Base-by-base conservation (phyloP, 2,113 vertebrate species). In the Neolamprologus fasciatus region DNA sequence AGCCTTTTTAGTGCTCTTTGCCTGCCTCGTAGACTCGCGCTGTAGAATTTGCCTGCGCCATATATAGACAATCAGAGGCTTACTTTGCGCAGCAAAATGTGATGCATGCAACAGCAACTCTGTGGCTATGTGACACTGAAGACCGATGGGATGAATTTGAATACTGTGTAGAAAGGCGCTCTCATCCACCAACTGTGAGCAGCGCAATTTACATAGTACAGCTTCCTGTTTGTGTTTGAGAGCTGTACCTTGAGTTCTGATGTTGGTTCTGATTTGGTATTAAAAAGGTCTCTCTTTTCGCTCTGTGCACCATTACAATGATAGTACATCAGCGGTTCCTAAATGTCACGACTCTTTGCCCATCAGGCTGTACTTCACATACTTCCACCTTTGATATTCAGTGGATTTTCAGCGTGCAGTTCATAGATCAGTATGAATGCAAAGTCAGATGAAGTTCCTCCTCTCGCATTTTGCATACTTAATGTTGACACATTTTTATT, bases 11-110 rank as follows among this genome's bases (percentile, higher is more conserved):
- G 55, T 45, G 81, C 71, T 76, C 11, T 86, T 57, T 42, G 82
- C 40, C 86, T 86, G 85, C 85, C 85, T 85, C 28, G 9, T 63
- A 66, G 53, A 19, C 82, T 80, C 61, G 5, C 50, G 68, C 33
- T 50, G 71, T 83, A 81, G 50, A 84, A 47, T 45, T 21, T 40
- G 57, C 85, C 26, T 83, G 80, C 17, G 10, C 58, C 87, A 78
- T 86, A 84, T 90, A 89, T 89, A 82, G 86, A 87, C 84, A 83
- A 80, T 26, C 57, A n/a, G 12, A 31, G 28, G 45, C 68, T 80
- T 31, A 66, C 26, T 31, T 57, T 88, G 33, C 83, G 51, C 54
- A 85, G 45, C 61, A 81, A 85, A 83, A 47, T 71, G 42, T 81
- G 71, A 71, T 42, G 9, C 26, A 31, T 4, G 23, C 26, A 51